Conservation (phyloP, 2,888 invertebrate species). For the Torymus auratus region DNA sequence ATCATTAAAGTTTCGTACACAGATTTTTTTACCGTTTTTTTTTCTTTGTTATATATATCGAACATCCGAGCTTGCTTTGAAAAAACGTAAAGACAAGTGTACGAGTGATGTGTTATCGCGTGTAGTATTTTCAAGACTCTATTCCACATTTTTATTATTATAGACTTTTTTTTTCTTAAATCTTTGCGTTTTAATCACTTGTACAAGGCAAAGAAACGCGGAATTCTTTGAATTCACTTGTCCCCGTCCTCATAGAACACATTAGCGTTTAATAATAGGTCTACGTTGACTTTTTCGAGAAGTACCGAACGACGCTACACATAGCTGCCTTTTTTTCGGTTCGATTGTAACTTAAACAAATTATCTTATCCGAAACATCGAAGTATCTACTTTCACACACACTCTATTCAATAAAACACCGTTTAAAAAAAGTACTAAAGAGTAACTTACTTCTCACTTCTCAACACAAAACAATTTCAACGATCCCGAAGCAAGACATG, state of each 20-base stretch:
- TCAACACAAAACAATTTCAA: too few relatives aligned
- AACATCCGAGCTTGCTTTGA: slow-evolving; percentile 52
- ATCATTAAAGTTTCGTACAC: slow-evolving; percentile 14
- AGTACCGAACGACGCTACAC: background rate
- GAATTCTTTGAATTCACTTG: slow-evolving; percentile 30
- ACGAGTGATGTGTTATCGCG: slow-evolving; percentile 16
- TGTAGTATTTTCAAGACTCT: slow-evolving; percentile 31
- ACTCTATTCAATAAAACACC: too few relatives aligned
- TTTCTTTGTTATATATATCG: slow-evolving; percentile 43
- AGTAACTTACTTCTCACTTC: too few relatives aligned
- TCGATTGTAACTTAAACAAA: too few relatives aligned
- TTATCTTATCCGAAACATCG: too few relatives aligned
- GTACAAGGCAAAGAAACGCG: slow-evolving; percentile 34
- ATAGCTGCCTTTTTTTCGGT: too few relatives aligned
- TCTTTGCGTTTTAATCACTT: slow-evolving; percentile 22
- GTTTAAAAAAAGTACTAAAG: too few relatives aligned
- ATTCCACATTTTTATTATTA: background rate
- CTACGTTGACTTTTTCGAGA: background rate
- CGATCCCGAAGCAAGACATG: too few relatives aligned
- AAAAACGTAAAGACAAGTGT: slow-evolving; percentile 33
- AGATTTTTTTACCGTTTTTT: slow-evolving; percentile 13
- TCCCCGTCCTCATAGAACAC: slow-evolving; percentile 32
- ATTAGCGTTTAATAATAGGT: slow-evolving; percentile 25
- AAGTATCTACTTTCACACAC: too few relatives aligned
- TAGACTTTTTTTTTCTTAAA: slow-evolving; percentile 24